A percentile compares a stretch with the other conserved stretches of the same genome.
phyloP scores from a whole-genome alignment of 2,113 vertebrate genomes.

The Lathamus discolor region DNA sequence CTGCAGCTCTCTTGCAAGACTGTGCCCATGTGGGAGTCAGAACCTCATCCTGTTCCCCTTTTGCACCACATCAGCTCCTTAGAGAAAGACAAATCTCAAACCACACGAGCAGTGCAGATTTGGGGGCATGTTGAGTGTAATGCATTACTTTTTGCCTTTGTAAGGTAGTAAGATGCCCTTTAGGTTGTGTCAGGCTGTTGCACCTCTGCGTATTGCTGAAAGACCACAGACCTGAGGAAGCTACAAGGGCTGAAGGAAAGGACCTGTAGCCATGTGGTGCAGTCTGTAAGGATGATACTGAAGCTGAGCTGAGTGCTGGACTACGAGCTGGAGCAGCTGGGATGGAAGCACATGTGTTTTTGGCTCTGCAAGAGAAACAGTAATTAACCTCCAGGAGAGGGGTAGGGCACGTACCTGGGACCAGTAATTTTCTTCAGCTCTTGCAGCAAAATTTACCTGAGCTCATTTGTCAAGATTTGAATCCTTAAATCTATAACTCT shows the following conservation, averaged over 20 bases:
- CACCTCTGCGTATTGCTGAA: neutral
- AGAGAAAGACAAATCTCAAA: neutral
- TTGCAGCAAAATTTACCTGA: slow-evolving; percentile 24
- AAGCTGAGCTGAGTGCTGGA: neutral
- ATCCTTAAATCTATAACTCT: slow-evolving; percentile 33
- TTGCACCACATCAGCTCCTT: neutral
- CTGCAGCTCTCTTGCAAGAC: neutral
- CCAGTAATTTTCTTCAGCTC: slow-evolving; percentile 6
- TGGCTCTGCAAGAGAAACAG: neutral
- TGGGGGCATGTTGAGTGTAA: neutral
- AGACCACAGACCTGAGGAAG: neutral
- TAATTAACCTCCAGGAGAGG: neutral
- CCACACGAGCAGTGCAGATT: neutral
- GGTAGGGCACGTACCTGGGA: neutral
- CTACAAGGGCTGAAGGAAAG: neutral
- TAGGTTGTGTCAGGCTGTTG: neutral
- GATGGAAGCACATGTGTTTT: neutral
- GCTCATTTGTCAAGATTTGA: slow-evolving; percentile 45
- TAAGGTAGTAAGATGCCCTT: neutral
- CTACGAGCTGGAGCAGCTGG: neutral
- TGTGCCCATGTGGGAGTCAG: neutral
- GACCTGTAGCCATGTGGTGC: neutral
- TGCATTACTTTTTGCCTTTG: neutral
- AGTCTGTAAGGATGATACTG: neutral
- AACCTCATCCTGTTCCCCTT: neutral